These are phyloP conservation scores for Oryzias javanicus DNA, from an alignment of 2,113 vertebrate genomes.

Conservation along the genomic window DNA sequence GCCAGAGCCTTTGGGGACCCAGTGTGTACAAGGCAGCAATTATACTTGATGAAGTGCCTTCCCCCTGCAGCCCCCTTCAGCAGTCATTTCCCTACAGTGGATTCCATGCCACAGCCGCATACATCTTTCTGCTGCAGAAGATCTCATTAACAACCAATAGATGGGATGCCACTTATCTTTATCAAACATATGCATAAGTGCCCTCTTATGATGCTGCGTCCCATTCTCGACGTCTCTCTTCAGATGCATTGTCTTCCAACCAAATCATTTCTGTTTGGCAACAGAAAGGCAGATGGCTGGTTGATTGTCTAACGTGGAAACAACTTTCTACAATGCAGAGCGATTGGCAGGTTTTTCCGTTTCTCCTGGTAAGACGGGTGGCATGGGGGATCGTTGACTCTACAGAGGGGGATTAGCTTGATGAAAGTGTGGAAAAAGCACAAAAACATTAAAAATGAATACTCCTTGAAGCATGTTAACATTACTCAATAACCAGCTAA, in stretches of 20 bases:
- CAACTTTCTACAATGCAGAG: constrained; percentile 80
- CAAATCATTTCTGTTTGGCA: constrained; percentile 77
- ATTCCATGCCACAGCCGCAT: constrained; percentile 57
- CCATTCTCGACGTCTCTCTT: constrained; percentile 12
- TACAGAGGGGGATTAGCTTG: constrained; percentile 83
- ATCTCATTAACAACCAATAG: constrained; percentile 83
- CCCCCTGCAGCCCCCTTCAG: constrained; percentile 59
- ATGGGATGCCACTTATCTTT: constrained; percentile 84
- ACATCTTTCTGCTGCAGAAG: constrained; percentile 71
- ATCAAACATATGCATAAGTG: constrained; percentile 83
- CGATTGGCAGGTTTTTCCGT: constrained; percentile 73
- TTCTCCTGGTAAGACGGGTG: constrained; percentile 65
- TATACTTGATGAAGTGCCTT: constrained; percentile 76
- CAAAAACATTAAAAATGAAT: constrained; percentile 75
- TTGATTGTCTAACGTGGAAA: constrained; percentile 74
- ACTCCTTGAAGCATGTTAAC: constrained; percentile 72
- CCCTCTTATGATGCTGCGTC: constrained; percentile 60
- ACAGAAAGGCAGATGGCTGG: constrained; percentile 53
- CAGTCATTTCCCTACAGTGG: constrained; percentile 64
- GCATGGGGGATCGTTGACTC: constrained; percentile 67
- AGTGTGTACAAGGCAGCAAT: constrained; percentile 74
- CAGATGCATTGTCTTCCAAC: constrained; percentile 79
- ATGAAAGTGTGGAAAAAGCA: constrained; percentile 77
- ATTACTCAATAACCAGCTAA: constrained; percentile 75
- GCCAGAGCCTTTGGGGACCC: constrained; percentile 58